These are phyloP conservation scores for Scaeva pyrastri DNA, from an alignment of 2,888 invertebrate genomes.

Conservation along the genomic window DNA sequence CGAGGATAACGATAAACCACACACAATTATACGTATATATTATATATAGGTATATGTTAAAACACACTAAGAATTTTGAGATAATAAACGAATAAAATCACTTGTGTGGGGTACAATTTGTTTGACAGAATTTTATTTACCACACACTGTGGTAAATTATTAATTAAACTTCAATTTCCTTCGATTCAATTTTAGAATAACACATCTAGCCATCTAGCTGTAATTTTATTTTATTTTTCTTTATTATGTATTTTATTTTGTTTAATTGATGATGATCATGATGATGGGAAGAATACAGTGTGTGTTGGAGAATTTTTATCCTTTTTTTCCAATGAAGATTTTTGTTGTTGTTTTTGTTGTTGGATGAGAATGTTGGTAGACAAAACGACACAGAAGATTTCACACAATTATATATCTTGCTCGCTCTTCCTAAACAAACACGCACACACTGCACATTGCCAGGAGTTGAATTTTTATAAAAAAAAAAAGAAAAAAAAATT, in stretches of 20 bases:
- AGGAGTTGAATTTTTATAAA: constrained; percentile 37
- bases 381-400: constrained; percentile 47
- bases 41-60: background rate
- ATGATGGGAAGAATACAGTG: constrained; percentile 8
- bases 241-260: constrained; percentile 8
- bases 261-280: constrained; percentile 41
- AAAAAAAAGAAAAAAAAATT: too few relatives aligned
- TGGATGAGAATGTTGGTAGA: constrained; percentile 58
- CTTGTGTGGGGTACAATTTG: constrained; percentile 30
- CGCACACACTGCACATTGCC: constrained; percentile 69
- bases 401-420: constrained; percentile 22
- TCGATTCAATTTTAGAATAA: constrained; percentile 34
- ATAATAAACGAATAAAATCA: constrained; percentile 35
- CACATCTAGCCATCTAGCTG: background rate
- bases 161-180: constrained; percentile 22
- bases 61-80: constrained; percentile 35
- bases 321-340: constrained; percentile 55
- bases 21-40: background rate
- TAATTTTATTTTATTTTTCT: background rate
- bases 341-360: constrained; percentile 20
- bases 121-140: constrained; percentile 30
- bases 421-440: constrained; percentile 68
- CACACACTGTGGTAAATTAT: constrained; percentile 30
- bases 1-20: constrained; percentile 67
- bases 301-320: constrained; percentile 54